A percentile compares a stretch with the other conserved stretches of the same genome.
These are phyloP conservation scores for Andrena chrysosceles DNA, from an alignment of 2,888 invertebrate species.

Conservation along the genomic window DNA sequence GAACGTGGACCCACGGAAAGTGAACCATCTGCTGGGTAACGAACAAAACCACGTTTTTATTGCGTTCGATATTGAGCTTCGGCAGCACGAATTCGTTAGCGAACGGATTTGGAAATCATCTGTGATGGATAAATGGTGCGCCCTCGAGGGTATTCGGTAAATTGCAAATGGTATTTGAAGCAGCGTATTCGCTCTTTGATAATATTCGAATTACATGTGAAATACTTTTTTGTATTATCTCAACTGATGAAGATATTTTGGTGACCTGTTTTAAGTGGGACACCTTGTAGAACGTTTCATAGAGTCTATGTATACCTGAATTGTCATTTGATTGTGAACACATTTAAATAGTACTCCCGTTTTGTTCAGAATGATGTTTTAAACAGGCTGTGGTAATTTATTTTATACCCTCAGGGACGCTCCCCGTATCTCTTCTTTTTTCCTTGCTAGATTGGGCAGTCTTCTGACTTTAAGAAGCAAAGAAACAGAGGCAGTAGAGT, in stretches of 20 bases:
- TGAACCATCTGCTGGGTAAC: conserved; percentile 91
- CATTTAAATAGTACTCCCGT: not conserved
- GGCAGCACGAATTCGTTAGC: conserved; percentile 8
- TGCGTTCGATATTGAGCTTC: not conserved
- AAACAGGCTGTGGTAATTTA: not conserved
- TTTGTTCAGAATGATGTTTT: not conserved
- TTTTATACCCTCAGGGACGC: not conserved
- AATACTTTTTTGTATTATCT: no score
- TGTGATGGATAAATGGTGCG: not conserved
- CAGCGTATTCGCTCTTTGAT: no score
- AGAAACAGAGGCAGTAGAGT: not conserved
- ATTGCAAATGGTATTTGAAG: not conserved
- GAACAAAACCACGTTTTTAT: conserved; percentile 63
- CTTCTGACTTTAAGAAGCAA: not conserved
- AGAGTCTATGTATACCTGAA: no score
- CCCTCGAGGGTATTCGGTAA: not conserved
- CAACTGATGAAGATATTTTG: no score
- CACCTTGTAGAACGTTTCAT: no score
- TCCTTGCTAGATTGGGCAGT: not conserved
- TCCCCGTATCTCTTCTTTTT: not conserved
- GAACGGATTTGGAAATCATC: not conserved
- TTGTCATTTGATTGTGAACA: no score
- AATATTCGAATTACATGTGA: no score
- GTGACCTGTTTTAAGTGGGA: no score
- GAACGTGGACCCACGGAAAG: conserved; percentile 89